Evolutionary conservation across 1,140 invertebrate genomes (phyloP).

Genomic region (Subanguina moxae): DNA sequence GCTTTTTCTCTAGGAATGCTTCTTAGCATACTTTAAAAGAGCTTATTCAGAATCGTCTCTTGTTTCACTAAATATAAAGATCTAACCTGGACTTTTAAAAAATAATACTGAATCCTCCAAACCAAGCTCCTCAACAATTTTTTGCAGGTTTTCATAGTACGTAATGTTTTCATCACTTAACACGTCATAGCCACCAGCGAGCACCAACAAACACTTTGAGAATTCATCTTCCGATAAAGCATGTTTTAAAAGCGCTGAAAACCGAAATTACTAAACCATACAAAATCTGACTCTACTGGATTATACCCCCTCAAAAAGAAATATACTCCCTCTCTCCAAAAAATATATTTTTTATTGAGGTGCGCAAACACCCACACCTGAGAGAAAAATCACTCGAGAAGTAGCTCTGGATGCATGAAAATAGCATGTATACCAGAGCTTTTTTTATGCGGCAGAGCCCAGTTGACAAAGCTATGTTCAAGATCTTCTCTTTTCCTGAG

Average conservation of each 20-base stretch:
- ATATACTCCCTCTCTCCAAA: not conserved
- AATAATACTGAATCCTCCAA: constrained; percentile 37
- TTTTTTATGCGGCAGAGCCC: too few species aligned
- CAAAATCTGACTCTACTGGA: not conserved
- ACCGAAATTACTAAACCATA: not conserved
- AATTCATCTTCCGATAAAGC: constrained; percentile 27
- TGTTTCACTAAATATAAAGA: not conserved
- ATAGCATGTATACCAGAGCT: too few species aligned
- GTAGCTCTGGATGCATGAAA: too few species aligned
- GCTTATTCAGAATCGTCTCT: too few species aligned
- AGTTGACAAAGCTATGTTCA: too few species aligned
- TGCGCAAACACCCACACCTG: too few species aligned
- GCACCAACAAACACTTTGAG: constrained; percentile 72
- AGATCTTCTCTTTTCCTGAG: too few species aligned
- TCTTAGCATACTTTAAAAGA: too few species aligned
- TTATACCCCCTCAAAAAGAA: not conserved
- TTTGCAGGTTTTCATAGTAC: constrained; percentile 74
- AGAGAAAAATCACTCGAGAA: too few species aligned
- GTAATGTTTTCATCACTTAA: constrained; percentile 82
- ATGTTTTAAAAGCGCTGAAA: constrained; percentile 8
- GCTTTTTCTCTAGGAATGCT: too few species aligned
- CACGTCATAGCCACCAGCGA: constrained; percentile 93
- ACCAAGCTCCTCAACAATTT: constrained; percentile 63
- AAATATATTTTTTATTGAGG: too few species aligned
- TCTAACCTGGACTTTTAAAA: constrained; percentile 48